These are phyloP conservation scores for Oncorhynchus keta DNA, from an alignment of 2,113 vertebrate species.

Conservation along the genomic window DNA sequence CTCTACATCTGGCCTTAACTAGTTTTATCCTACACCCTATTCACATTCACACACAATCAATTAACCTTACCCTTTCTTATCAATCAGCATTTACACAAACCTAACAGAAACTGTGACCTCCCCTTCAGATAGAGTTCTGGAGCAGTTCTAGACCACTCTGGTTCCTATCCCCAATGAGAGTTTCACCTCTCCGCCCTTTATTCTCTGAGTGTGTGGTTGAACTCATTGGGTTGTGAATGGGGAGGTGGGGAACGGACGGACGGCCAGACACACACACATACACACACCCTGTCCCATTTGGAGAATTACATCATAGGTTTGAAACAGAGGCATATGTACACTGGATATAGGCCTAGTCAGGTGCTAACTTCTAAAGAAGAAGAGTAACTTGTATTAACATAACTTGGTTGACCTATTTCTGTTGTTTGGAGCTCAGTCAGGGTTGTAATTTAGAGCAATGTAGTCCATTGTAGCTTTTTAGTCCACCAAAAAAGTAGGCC, in stretches of 20 bases:
- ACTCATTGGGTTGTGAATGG: conserved; percentile 67
- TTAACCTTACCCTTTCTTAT: conserved; percentile 55
- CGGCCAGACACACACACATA: neutral
- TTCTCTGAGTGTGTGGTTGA: conserved; percentile 66
- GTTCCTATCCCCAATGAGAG: conserved; percentile 18
- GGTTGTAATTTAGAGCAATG: neutral
- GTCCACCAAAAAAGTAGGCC: conserved; percentile 28
- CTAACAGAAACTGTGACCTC: conserved; percentile 2
- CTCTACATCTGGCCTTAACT: neutral
- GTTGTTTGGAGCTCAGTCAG: neutral
- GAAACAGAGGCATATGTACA: conserved; percentile 39
- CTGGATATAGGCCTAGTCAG: conserved; percentile 6
- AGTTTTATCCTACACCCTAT: neutral
- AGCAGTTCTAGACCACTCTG: neutral
- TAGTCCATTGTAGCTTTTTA: neutral
- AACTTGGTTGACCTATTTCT: conserved; percentile 26
- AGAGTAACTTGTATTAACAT: conserved; percentile 9
- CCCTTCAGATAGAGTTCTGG: neutral
- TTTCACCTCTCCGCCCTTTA: conserved; percentile 38
- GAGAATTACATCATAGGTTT: conserved; percentile 75
- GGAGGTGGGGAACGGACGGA: neutral
- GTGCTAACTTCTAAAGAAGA: conserved; percentile 32
- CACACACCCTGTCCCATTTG: conserved; percentile 60
- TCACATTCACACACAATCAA: conserved; percentile 17
- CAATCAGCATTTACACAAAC: conserved; percentile 62